Conservation (phyloP, 2,113 vertebrate species). For the Grammomys surdaster region DNA sequence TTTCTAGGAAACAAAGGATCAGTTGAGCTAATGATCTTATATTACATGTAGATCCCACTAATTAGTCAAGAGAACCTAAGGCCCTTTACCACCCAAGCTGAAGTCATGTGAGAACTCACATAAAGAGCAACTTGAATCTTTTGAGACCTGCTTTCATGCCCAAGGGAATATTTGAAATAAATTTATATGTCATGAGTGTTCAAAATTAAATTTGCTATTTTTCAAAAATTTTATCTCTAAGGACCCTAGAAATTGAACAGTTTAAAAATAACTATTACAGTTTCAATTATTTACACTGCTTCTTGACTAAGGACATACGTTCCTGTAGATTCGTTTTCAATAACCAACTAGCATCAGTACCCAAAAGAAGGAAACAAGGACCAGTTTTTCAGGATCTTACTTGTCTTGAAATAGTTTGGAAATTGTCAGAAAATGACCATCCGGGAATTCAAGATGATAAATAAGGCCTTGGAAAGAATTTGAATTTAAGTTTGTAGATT, state of each 20-base stretch:
- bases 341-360: neutral
- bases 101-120: neutral
- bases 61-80: conserved; percentile 50
- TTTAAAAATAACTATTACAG: conserved; percentile 69
- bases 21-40: conserved; percentile 68
- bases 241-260: neutral
- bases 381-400: conserved; percentile 1
- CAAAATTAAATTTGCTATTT: neutral
- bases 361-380: neutral
- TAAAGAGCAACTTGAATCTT: neutral
- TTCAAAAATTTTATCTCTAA: conserved; percentile 5
- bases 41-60: conserved; percentile 45
- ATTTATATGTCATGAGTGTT: neutral
- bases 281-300: conserved; percentile 73
- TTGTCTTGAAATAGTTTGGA: conserved; percentile 5
- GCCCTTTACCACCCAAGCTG: conserved; percentile 28
- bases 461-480: neutral
- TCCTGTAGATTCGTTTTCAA: conserved; percentile 54
- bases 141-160: conserved; percentile 7
- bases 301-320: conserved; percentile 64
- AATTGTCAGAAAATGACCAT: neutral
- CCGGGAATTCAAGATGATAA: neutral
- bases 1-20: conserved; percentile 69
- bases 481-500: neutral
- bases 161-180: neutral